Conservation (phyloP, 2,888 invertebrate genomes). For the Papilio demoleus region DNA sequence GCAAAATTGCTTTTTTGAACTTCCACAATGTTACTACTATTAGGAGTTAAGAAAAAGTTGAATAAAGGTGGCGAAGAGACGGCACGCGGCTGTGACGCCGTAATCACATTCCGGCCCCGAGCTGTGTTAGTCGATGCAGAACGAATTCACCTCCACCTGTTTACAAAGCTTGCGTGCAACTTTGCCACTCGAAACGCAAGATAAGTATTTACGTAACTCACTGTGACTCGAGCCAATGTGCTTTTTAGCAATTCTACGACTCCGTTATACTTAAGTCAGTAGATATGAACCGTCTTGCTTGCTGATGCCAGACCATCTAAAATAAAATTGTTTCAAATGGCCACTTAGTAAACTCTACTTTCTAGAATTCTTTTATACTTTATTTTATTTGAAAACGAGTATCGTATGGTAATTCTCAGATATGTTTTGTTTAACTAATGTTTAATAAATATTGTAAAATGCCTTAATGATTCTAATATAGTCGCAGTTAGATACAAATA, state of each 20-base stretch:
- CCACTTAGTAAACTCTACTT: slow-evolving; percentile 14
- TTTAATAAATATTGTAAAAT: background rate
- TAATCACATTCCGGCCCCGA: slow-evolving; percentile 64
- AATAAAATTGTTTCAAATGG: slow-evolving; percentile 43
- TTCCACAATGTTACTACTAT: slow-evolving; percentile 72
- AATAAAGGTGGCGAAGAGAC: slow-evolving; percentile 62
- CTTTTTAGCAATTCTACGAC: slow-evolving; percentile 75
- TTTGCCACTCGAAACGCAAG: slow-evolving; percentile 60
- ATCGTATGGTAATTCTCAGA: background rate
- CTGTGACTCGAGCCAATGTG: slow-evolving; percentile 62
- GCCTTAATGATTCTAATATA: background rate
- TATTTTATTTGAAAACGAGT: background rate
- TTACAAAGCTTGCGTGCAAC: slow-evolving; percentile 63
- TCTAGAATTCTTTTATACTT: slow-evolving; percentile 8
- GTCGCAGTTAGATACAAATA: background rate
- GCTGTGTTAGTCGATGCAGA: slow-evolving; percentile 58
- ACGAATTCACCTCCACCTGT: slow-evolving; percentile 58
- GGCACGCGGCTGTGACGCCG: slow-evolving; percentile 58
- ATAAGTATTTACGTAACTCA: slow-evolving; percentile 73
- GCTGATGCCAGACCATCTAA: slow-evolving; percentile 37
- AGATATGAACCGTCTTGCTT: slow-evolving; percentile 41
- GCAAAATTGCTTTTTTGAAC: slow-evolving; percentile 81
- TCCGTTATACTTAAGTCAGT: slow-evolving; percentile 56
- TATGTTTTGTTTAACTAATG: background rate
- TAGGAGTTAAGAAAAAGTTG: slow-evolving; percentile 76